These are phyloP conservation scores for Marmota flaviventris DNA, from an alignment of 2,113 vertebrate species.

Conservation along the genomic window DNA sequence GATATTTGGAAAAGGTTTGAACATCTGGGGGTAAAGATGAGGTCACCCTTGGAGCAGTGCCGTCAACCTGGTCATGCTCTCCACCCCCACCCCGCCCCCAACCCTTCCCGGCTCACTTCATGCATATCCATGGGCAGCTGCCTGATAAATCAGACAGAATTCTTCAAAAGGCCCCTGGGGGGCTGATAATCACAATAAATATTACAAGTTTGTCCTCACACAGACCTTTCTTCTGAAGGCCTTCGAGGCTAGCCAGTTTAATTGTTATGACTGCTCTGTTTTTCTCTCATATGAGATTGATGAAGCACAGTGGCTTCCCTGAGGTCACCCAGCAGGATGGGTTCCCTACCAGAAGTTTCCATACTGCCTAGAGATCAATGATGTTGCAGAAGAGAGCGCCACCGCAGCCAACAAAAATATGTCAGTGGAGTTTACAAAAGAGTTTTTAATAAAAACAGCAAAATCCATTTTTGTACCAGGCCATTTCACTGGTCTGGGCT, in stretches of 20 bases:
- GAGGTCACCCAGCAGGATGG: slow-evolving; percentile 79
- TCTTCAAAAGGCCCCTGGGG: slow-evolving; percentile 81
- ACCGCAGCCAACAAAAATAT: slow-evolving; percentile 79
- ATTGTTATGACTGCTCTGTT: slow-evolving; percentile 78
- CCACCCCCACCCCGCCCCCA: not conserved
- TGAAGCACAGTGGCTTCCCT: slow-evolving; percentile 73
- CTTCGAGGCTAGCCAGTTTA: slow-evolving; percentile 65
- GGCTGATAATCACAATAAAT: slow-evolving; percentile 84
- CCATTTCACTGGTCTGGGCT: not conserved
- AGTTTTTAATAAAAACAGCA: slow-evolving; percentile 76
- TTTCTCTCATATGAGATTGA: slow-evolving; percentile 71
- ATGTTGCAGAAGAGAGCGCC: slow-evolving; percentile 56
- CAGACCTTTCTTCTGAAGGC: slow-evolving; percentile 77
- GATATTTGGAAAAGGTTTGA: slow-evolving; percentile 67
- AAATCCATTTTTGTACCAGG: slow-evolving; percentile 43
- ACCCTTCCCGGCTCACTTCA: slow-evolving; percentile 45
- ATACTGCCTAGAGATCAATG: slow-evolving; percentile 66
- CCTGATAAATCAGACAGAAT: slow-evolving; percentile 81
- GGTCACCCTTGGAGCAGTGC: slow-evolving; percentile 65
- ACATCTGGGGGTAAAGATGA: slow-evolving; percentile 74
- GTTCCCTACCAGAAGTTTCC: slow-evolving; percentile 77
- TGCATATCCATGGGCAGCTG: slow-evolving; percentile 73
- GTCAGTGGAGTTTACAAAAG: slow-evolving; percentile 77
- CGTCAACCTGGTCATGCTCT: not conserved
- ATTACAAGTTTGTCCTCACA: slow-evolving; percentile 78